Evolutionary conservation across 2,797 vertebrate species (phyloP), one percentile per base, ranked within the genome.

Genomic region (Morus bassanus): DNA sequence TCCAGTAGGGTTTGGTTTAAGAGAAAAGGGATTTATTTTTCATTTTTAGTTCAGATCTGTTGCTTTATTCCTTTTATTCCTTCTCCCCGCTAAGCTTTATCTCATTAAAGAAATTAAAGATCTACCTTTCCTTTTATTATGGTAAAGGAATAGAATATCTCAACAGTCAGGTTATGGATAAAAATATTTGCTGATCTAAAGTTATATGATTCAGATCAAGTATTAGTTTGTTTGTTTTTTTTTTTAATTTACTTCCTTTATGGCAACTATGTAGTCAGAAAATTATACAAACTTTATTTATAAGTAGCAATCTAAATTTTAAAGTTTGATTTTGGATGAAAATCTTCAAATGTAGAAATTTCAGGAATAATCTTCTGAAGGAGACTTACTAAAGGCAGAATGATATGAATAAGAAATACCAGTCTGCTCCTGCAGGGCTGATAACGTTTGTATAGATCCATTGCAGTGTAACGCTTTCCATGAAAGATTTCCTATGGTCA

Each of bases 41-140:
- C 6, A 18, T 70, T 94, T 75, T 79, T 10, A 48, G 61, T 84
- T 78, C 53, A 41, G 19, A 33, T 81, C 43, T 57, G 5, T 56
- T 81, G 50, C 25, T 94, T 50, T 64, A n/a, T 74, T 61, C 18
- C 11, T 39, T 82, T 74, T 89, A 81, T 61, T 68, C 9, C 4
- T 51, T 88, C 53, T 56, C 30, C 27, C 14, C 81, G 53, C 7
- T 61, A 78, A 85, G 21, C 12, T 88, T 91, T n/a, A 57, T 92
- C 30, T 69, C 50, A 60, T 30, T 89, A 69, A 54, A 81, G 28
- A 67, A 85, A 88, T 74, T 64, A 72, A 91, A 94, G 45, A 35
- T 41, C 6, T 63, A 13, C 21, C 11, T 92, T 80, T 45, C 22
- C 72, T 92, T 85, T 75, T 28, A 77, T 89, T 77, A 50, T 67